Base-by-base conservation (phyloP, 2,113 vertebrate genomes). In the Aphyosemion australe region DNA sequence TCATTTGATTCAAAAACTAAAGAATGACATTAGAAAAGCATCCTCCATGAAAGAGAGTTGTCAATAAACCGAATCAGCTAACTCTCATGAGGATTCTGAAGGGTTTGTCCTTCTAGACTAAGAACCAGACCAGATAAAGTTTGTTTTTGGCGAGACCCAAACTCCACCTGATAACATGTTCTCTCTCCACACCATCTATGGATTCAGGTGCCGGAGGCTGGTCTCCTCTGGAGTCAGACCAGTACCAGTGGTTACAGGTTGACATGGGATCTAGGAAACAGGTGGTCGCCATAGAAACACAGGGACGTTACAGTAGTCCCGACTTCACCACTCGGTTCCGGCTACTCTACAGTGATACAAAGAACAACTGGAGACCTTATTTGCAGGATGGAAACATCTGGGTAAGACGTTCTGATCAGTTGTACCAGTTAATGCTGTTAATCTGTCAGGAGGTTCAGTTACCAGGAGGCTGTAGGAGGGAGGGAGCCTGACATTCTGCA, bases 341-440 rank as follows among this genome's bases (percentile, higher is more conserved):
- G 15, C 86, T 99, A 74, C 95, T 99, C 9, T 98, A 96, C 74
- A 98, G 97, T 0, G 96, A 99, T 65, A 95, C 95, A 0, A 94
- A 94, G n/a, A 96, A 90, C 46, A 99, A 99, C 72, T 99, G 97
- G 97, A 97, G 96, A 46, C 95, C 96, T 0, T 98, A 97, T 49
- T 93, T 96, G 48, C 96, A 98, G 52, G 96, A 99, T 56, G 95
- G 96, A 19, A 98, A 95, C 52, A 96, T 83, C 31, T 87, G 82
- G 87, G 89, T 89, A 48, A 78, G 63, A 19, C 14, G 18, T 20
- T 10, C 1, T 45, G 43, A 45, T 13, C 15, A 6, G 8, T 10
- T 7, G 7, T 37, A 8, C 34, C 7, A 37, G 34, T 37, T 8
- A 37, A 37, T 37, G 34, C 9, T 37, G 34, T 37, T 37, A 37